A percentile compares a stretch with the other conserved stretches of the same genome.
Evolutionary conservation across 2,113 vertebrate species (phyloP).

Genomic region (Sinosuthora webbiana): DNA sequence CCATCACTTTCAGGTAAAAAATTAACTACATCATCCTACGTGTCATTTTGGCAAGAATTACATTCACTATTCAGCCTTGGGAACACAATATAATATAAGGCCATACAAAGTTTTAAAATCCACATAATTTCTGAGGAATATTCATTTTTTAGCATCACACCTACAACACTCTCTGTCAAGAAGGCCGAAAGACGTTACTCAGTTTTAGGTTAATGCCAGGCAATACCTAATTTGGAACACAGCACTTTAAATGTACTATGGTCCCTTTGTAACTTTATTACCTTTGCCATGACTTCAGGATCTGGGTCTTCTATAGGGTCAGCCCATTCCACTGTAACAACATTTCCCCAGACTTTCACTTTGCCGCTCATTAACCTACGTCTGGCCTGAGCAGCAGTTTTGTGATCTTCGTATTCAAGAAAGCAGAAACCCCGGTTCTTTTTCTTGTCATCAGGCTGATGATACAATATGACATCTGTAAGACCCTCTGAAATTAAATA

Average conservation of each 20-base stretch:
- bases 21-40: neutral
- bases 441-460: constrained; percentile 97
- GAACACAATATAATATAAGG: neutral
- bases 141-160: neutral
- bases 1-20: neutral
- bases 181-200: neutral
- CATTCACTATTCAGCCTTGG: neutral
- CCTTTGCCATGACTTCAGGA: constrained; percentile 99
- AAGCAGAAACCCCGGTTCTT: constrained; percentile 99
- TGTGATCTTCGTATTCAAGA: constrained; percentile 98
- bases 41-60: neutral
- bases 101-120: neutral
- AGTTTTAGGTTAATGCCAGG: neutral
- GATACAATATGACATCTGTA: constrained; percentile 96
- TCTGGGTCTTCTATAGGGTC: constrained; percentile 99
- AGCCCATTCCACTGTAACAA: constrained; percentile 98
- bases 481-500: constrained; percentile 88
- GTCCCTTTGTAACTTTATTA: constrained; percentile 53
- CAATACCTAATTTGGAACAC: neutral
- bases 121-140: neutral
- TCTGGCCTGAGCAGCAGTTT: constrained; percentile 94
- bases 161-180: neutral
- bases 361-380: constrained; percentile 98
- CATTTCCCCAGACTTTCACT: constrained; percentile 97
- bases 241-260: neutral